phyloP scores from a whole-genome alignment of 2,113 vertebrate species.

The Drymodes brunneopygia region DNA sequence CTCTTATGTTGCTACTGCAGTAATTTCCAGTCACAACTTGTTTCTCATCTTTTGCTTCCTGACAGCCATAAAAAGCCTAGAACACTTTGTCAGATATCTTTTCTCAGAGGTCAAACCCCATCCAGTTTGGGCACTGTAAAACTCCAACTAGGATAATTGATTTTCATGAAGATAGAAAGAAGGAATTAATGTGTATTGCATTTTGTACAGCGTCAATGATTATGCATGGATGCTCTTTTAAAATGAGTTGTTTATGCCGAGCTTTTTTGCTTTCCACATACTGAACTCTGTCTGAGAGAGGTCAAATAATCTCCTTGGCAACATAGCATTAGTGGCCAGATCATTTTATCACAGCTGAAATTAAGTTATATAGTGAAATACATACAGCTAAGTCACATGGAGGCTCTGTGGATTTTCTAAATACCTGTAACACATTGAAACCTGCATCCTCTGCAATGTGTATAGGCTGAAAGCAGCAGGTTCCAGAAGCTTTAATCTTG shows the following conservation, averaged over 20 bases:
- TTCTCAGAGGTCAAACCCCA: not conserved
- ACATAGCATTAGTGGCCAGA: not conserved
- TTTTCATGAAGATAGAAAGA: not conserved
- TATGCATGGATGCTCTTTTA: not conserved
- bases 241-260: not conserved
- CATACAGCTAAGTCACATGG: not conserved
- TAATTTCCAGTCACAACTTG: not conserved
- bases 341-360: not conserved
- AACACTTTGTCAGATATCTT: not conserved
- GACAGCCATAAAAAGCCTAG: not conserved
- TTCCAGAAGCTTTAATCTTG: not conserved
- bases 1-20: not conserved
- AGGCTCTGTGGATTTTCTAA: not conserved
- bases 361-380: not conserved
- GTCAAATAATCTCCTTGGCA: slow-evolving; percentile 35
- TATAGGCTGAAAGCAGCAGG: not conserved
- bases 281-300: not conserved
- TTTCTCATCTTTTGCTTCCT: not conserved
- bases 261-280: not conserved
- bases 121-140: not conserved
- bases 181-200: not conserved
- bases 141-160: not conserved
- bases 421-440: not conserved
- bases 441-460: not conserved
- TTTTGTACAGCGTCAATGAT: not conserved